These are phyloP conservation scores for Stenotaenia linearis DNA, from an alignment of 2,888 invertebrate genomes.

Conservation along the genomic window DNA sequence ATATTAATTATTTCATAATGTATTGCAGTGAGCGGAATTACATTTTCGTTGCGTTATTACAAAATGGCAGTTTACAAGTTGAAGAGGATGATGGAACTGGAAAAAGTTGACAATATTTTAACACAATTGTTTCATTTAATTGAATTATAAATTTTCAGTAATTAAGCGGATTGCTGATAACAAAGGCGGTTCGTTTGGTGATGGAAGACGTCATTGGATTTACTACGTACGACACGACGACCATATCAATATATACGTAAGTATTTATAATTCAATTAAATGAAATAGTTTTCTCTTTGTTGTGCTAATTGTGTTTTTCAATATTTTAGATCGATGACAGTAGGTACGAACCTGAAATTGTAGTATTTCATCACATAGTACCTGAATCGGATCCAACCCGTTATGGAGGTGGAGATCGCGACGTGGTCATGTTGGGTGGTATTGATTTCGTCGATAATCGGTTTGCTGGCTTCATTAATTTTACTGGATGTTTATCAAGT, in stretches of 20 bases:
- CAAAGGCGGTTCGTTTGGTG: slow-evolving; percentile 71
- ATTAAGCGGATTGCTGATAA: slow-evolving; percentile 56
- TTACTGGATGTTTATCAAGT: slow-evolving; percentile 86
- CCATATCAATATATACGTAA: slow-evolving; percentile 54
- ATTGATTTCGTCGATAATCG: slow-evolving; percentile 70
- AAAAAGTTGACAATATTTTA: slow-evolving; percentile 26
- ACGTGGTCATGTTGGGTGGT: slow-evolving; percentile 81
- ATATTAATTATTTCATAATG: background rate
- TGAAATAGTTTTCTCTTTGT: background rate
- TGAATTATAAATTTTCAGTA: slow-evolving; percentile 30
- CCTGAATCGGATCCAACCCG: slow-evolving; percentile 26
- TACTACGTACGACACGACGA: slow-evolving; percentile 62
- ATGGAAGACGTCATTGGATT: slow-evolving; percentile 73
- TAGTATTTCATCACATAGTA: background rate
- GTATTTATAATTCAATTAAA: background rate
- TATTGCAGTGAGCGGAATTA: slow-evolving; percentile 69
- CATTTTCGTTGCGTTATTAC: slow-evolving; percentile 70
- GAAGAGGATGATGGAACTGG: slow-evolving; percentile 74
- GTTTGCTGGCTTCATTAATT: slow-evolving; percentile 75
- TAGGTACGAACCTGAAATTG: background rate
- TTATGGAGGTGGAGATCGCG: slow-evolving; percentile 55
- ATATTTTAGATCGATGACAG: slow-evolving; percentile 66
- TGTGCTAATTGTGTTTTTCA: background rate
- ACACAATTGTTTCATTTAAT: background rate
- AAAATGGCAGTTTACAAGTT: slow-evolving; percentile 74